Evolutionary conservation across 1,140 invertebrate genomes (phyloP).

Genomic region (Pachypeltis micranthus): DNA sequence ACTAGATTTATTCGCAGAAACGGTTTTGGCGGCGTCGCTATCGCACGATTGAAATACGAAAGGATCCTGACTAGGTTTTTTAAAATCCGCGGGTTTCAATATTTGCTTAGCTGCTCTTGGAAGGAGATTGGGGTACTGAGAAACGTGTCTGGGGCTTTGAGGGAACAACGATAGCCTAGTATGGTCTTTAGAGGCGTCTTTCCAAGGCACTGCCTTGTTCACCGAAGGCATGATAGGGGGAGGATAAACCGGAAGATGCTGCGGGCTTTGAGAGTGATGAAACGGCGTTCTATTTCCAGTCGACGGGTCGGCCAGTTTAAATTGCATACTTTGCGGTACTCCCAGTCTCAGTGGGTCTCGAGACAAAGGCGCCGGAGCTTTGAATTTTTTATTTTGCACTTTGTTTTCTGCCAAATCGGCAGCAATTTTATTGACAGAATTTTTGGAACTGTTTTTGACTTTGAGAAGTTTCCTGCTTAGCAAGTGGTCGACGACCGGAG

Average conservation of each 20-base stretch:
- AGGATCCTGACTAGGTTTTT: constrained; percentile 2
- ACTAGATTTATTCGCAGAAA: background rate
- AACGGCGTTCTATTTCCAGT: background rate
- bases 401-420: constrained; percentile 15
- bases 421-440: constrained; percentile 19
- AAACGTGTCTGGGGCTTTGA: background rate
- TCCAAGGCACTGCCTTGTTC: background rate
- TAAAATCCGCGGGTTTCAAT: background rate
- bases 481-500: background rate
- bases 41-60: background rate
- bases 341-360: constrained; percentile 6
- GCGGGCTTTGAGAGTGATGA: background rate
- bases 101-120: background rate
- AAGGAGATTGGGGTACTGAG: background rate
- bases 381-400: background rate
- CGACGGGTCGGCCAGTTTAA: background rate
- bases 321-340: background rate
- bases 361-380: constrained; percentile 11
- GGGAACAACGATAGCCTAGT: background rate
- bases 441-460: constrained; percentile 10
- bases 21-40: background rate
- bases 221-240: background rate
- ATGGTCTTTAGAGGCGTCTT: background rate
- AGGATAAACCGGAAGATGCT: background rate
- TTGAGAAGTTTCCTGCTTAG: background rate